Evolutionary conservation across 1,140 invertebrate genomes (phyloP), one percentile per base, ranked within the genome.

Genomic region (Propsilocerus akamusi): DNA sequence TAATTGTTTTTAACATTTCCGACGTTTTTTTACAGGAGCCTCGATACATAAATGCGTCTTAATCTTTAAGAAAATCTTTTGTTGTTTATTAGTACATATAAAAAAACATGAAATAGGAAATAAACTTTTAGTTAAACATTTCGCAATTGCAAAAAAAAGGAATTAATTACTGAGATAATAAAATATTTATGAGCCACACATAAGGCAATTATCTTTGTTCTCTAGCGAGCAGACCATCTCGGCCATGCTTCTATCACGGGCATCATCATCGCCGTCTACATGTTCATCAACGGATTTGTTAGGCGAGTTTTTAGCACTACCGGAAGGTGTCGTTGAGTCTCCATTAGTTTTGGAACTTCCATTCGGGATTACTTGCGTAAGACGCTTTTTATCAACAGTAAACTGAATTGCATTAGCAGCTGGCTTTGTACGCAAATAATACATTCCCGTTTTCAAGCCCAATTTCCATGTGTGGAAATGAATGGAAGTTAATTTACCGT

Each of bases 381-480:
- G 63, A 63, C 83, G 88, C 1, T 75, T 73, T 62, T 97, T 97
- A 64, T 98, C 92, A 1, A 98, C 91, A 11, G 96, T 98, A 64
- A 99, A 98, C 64, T 99, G 91, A 58, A 98, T 91, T 6, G 95
- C 89, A 62, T 92, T 83, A 2, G 87, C 93, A 5, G 95, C 94
- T 7, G 96, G 90, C 59, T 96, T 97, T 0, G 92, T 98, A 25
- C 96, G 74, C 51, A 99, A 71, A 65, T 99, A 99, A 67, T 99
- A 99, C 93, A 99, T 98, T 28, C 96, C 96, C 25, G 96, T 99
- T 70, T 99, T 99, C 11, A 99, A 72, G 6, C 96, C 92, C 65
- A 82, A 74, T 72, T 90, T 86, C 96, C 96, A 99, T 0, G 86
- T 90, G 68, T 93, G 91, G 67, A 99, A 99, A 66, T 99, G 96